Conservation (phyloP, 2,797 vertebrate species). For the Odontamblyopus rebecca region DNA sequence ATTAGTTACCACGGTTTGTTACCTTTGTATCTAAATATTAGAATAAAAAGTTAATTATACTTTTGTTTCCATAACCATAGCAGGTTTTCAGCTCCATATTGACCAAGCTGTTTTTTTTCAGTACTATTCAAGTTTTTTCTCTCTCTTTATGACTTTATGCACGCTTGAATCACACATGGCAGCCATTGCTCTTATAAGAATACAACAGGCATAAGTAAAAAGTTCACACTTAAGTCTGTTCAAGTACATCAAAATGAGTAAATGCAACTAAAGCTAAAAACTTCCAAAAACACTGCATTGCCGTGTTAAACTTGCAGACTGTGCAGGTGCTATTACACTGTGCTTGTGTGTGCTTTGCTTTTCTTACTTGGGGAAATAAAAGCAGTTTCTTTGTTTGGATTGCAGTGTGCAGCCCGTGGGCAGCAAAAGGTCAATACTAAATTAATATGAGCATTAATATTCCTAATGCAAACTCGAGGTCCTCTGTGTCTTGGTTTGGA, state of each 20-base stretch:
- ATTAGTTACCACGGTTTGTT: too few relatives aligned
- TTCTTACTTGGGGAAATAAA: slow-evolving; percentile 68
- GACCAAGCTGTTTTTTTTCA: too few relatives aligned
- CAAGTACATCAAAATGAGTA: background rate
- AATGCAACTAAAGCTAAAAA: background rate
- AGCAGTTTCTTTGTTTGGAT: slow-evolving; percentile 71
- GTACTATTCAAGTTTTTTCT: too few relatives aligned
- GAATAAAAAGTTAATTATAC: too few relatives aligned
- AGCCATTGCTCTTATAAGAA: background rate
- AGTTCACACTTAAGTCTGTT: background rate
- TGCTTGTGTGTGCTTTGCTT: slow-evolving; percentile 36
- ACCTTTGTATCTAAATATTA: too few relatives aligned
- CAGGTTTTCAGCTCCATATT: too few relatives aligned
- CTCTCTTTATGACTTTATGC: background rate
- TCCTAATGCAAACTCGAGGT: slow-evolving; percentile 74
- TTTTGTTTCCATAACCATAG: too few relatives aligned
- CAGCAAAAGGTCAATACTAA: slow-evolving; percentile 80
- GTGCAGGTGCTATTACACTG: slow-evolving; percentile 28
- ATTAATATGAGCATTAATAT: slow-evolving; percentile 82
- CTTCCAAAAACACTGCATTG: background rate
- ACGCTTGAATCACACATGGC: background rate
- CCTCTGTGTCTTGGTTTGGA: slow-evolving; percentile 67
- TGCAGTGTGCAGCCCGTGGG: slow-evolving; percentile 50
- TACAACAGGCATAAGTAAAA: background rate
- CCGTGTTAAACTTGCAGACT: slow-evolving; percentile 40